Base-by-base conservation (phyloP, 1,140 invertebrate species). In the Lithobius niger region DNA sequence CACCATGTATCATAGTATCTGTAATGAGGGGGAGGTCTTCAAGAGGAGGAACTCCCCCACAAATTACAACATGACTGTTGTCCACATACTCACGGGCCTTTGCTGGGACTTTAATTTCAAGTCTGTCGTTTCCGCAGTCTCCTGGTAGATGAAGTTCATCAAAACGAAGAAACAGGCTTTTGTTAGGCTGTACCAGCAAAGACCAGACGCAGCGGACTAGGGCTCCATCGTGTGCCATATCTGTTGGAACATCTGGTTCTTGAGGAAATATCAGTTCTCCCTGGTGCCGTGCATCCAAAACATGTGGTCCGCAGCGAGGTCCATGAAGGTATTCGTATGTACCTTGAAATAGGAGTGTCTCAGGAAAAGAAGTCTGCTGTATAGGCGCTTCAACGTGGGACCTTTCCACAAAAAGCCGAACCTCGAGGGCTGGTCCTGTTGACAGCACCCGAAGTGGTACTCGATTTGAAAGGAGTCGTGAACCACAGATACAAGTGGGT, bases 281-380 rank as follows among this genome's bases (percentile, higher is more conserved):
- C 90, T 86, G 1, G 83, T 79, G 1, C 79, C 77, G 0, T 19
- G 87, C 81, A 15, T 81, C 78, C 28, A 90, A 67, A 1, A 85
- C 76, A 0, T 87, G 79, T 2, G 86, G 85, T 0, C 88, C 88
- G 65, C 88, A 92, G 0, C 90, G 71, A 1, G 87, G 87, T 18
- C 85, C 84, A 59, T 92, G 88, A 3, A 88, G 82, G 65, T 91
- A 91, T 66, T 89, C 84, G 64, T 87, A 92, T 4, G 75, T 79
- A 0, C 86, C 87, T 68, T 88, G 80, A 64, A 91, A 91, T 1
- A 92, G 73, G 0, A 87, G 82, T 27, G 16, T 21, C 18, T 31
- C n/a, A 10, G 43, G 6, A 4, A n/a, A n/a, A n/a, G 4, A 6
- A 19, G 16, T 19, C 4, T 10, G 43, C 4, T 10, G 6, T 16